phyloP scores from a whole-genome alignment of 2,797 vertebrate genomes.

The Gymnoscopelus braueri region DNA sequence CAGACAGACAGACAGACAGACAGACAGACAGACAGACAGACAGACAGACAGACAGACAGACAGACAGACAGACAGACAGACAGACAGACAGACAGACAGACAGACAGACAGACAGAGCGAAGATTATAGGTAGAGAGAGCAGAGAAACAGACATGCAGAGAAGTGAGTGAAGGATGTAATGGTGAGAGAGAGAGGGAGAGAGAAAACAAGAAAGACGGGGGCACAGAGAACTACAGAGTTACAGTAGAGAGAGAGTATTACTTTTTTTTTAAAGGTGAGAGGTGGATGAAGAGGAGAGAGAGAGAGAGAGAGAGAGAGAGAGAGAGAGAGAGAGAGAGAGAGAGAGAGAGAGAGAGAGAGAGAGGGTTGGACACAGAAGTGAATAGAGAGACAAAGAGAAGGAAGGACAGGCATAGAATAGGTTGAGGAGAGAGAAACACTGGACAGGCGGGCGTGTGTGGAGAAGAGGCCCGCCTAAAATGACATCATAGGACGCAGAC shows the following conservation, averaged over 20 bases:
- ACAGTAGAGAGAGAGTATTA: not conserved
- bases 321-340: not conserved
- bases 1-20: not conserved
- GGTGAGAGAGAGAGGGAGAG: too few relatives aligned
- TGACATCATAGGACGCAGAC: slow-evolving; percentile 74
- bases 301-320: not conserved
- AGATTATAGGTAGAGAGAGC: too few relatives aligned
- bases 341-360: not conserved
- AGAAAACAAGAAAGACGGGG: too few relatives aligned
- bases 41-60: not conserved
- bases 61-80: not conserved
- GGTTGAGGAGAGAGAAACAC: not conserved
- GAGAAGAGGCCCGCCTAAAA: slow-evolving; percentile 30
- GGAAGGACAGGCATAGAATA: not conserved
- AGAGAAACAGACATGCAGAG: not conserved
- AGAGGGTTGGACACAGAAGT: not conserved
- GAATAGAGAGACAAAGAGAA: not conserved
- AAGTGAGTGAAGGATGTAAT: not conserved
- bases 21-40: not conserved
- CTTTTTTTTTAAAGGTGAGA: not conserved
- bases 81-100: not conserved
- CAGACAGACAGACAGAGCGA: too few relatives aligned
- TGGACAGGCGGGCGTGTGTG: slow-evolving; percentile 17
- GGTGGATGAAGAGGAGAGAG: not conserved
- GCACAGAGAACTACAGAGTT: too few relatives aligned